A percentile compares a stretch with the other conserved stretches of the same genome.
Evolutionary conservation across 1,140 invertebrate species (phyloP).

Genomic region (Brachionus angularis): DNA sequence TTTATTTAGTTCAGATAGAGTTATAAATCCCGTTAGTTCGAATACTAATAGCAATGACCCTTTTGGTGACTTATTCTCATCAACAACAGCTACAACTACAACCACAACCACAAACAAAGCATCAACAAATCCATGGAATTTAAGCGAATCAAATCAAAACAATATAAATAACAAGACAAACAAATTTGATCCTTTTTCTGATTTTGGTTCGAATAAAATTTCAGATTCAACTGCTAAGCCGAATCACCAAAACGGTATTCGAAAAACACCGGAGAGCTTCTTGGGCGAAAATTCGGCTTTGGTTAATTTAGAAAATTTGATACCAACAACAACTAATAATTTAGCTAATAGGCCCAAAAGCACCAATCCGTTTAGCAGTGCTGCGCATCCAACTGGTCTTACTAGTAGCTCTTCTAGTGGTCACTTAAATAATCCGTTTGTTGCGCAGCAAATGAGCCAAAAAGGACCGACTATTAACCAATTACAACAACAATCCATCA

Average conservation of each 20-base stretch:
- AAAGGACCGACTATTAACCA: constrained; percentile 38
- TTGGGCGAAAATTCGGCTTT: constrained; percentile 29
- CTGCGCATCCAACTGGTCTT: background rate
- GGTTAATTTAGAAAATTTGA: constrained; percentile 43
- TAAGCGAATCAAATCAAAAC: background rate
- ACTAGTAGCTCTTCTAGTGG: background rate
- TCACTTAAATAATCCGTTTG: constrained; percentile 35
- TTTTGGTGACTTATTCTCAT: background rate
- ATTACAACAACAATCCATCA: constrained; percentile 34
- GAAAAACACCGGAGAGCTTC: constrained; percentile 44
- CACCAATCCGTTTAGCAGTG: constrained; percentile 39
- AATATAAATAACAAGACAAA: background rate
- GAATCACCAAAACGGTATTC: background rate
- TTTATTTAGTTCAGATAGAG: no score
- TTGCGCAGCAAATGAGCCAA: background rate
- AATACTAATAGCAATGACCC: no score
- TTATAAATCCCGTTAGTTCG: no score
- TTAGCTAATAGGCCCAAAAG: background rate
- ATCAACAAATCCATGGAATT: constrained; percentile 16
- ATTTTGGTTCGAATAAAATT: background rate
- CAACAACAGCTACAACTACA: background rate
- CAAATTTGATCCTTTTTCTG: constrained; percentile 22
- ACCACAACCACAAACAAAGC: no score
- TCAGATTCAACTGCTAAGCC: background rate
- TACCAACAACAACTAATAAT: background rate